Base-by-base conservation (phyloP, 2,797 vertebrate species). In the Euthynnus affinis region DNA sequence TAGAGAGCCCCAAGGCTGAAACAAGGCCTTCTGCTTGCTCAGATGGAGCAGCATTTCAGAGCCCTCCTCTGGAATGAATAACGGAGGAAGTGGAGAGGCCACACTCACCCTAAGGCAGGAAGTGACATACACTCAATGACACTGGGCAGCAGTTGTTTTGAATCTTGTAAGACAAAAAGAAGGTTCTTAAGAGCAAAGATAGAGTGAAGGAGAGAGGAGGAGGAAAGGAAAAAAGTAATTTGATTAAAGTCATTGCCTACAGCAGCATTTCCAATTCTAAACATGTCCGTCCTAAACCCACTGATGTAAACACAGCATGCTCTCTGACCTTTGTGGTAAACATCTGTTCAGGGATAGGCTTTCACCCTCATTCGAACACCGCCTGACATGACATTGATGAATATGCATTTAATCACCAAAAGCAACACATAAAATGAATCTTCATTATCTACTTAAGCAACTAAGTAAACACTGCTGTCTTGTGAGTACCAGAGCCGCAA, bases 251-350 rank as follows among this genome's bases (percentile, higher is more conserved):
- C 51, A 68, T 93, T 91, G 93, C 94, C 94, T 93, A 92, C 91
- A 92, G 94, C 94, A 91, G 93, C 93, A 94, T 94, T 94, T 94
- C 84, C 90, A 92, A 88, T 90, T 94, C 93, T 87, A 95, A 95
- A 95, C 95, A 95, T 93, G 92, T 92, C 93, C 85, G 81, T 91
- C 89, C 89, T 85, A 87, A 92, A 93, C 80, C 87, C 62, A 60
- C 79, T 88, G 93, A 94, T 95, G 91, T 95, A 95, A 96, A 95
- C 94, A 95, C 77, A 71, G 82, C 85, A 7, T 93, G 93, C 87
- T 87, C 94, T 93, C 87, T 94, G 94, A 95, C 95, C 95, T 92
- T 48, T 86, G 91, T 46, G 88, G 94, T 94, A 95, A 94, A 95
- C 93, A 95, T 94, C 90, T 93, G 94, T 64, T 90, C 87, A 80